Evolutionary conservation across 1,140 invertebrate species (phyloP), one percentile per base, ranked within the genome.

Genomic region (Probaryconus sp.): DNA sequence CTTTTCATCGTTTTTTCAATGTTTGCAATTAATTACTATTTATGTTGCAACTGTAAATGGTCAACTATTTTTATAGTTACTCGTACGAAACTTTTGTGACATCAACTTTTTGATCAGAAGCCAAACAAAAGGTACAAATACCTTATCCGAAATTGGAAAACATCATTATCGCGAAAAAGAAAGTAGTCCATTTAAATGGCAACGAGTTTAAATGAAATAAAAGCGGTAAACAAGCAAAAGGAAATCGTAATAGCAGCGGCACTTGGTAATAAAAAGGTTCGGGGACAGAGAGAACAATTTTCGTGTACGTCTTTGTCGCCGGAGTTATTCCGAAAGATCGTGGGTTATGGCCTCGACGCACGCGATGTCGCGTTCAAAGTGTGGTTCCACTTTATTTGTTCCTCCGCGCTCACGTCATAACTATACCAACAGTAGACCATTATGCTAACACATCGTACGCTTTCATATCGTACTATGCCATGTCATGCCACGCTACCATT

Each of bases 281-380:
- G 35, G 16, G 9, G 45, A 11, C 9, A 11, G 9, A 9, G 18
- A 18, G 14, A 30, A 24, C 24, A 42, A 33, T 43, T 61, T 40
- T 6, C n/a, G n/a, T 30, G 42, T 7, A 17, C 42, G 42, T 2
- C 42, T n/a, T 28, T 30, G 38, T 42, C 20, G 42, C 24, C 13
- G 13, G 40, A 42, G 37, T 24, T 21, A 28, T 21, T 55, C 2
- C 14, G 43, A 13, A 48, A 24, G 26, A 38, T 13, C 38, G 24
- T 16, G 13, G 2, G 21, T 48, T 50, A 55, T 18, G 51, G 7
- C 0, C 16, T 14, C 10, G 3, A 26, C 14, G 35, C 58, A 63
- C 45, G 58, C 58, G 50, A 63, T 42, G 58, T 63, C 58, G 58
- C 45, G 31, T 60, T 60, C 28, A 14, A 60, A 60, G 18, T 47